phyloP scores from a whole-genome alignment of 2,113 vertebrate genomes.

The Probosciger aterrimus region DNA sequence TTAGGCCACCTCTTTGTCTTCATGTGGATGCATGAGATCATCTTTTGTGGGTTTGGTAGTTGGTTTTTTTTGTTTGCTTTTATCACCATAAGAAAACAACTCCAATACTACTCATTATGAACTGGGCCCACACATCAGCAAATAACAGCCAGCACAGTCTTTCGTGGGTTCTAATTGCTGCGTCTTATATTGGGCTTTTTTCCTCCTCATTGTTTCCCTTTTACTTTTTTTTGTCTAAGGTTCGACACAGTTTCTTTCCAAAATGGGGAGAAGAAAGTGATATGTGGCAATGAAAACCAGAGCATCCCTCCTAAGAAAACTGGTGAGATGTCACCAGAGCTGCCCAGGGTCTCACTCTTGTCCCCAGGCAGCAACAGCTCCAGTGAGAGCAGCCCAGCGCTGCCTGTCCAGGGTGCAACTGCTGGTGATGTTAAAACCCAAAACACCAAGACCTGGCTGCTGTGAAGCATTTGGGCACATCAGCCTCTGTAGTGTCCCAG shows the following conservation, averaged over 20 bases:
- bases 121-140: neutral
- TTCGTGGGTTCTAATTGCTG: neutral
- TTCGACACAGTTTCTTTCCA: neutral
- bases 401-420: fast-evolving
- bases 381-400: neutral
- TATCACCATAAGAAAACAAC: neutral
- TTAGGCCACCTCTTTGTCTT: neutral
- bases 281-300: neutral
- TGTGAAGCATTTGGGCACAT: fast-evolving
- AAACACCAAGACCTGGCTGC: neutral
- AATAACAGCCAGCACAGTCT: neutral
- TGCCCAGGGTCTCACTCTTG: neutral
- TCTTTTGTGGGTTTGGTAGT: neutral
- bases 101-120: neutral
- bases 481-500: fast-evolving
- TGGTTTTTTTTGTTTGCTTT: neutral
- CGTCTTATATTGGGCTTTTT: neutral
- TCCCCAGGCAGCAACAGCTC: neutral
- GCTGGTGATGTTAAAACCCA: neutral
- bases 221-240: neutral
- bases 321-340: neutral
- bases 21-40: neutral
- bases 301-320: neutral
- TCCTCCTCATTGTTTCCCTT: neutral
- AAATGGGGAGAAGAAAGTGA: neutral